Percentiles rank a stretch among this genome's conserved stretches.
Conservation (phyloP, 2,888 invertebrate genomes). For the Stramonita haemastoma region DNA sequence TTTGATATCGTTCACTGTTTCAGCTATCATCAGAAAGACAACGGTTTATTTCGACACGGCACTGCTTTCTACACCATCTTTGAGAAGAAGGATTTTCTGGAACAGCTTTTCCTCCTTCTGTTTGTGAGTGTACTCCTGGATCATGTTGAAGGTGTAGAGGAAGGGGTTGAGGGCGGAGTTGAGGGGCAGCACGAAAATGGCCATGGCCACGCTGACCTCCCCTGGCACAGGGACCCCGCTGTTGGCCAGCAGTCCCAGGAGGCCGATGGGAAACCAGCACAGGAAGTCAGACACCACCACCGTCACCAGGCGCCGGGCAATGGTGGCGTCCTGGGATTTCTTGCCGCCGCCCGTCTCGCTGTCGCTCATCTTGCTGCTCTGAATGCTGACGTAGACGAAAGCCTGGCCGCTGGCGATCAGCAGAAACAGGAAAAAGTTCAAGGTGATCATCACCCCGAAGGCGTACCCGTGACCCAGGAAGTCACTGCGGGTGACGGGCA, state of each 20-base stretch:
- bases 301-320: neutral
- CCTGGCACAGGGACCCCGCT: neutral
- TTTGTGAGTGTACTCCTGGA: neutral
- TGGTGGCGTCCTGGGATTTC: neutral
- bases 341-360: neutral
- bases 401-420: neutral
- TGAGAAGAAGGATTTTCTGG: neutral
- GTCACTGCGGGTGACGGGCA: neutral
- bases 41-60: no score
- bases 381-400: neutral
- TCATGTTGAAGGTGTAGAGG: slow-evolving; percentile 11
- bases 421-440: neutral
- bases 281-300: slow-evolving; percentile 10
- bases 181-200: slow-evolving; percentile 3
- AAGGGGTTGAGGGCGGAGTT: slow-evolving; percentile 14
- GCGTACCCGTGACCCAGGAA: neutral
- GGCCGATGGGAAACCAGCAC: slow-evolving; percentile 21
- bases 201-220: slow-evolving; percentile 18
- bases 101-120: neutral
- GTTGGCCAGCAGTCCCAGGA: neutral
- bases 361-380: neutral
- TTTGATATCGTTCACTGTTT: no score
- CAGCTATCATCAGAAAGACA: no score
- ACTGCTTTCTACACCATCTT: neutral
- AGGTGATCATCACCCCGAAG: neutral